Conservation (phyloP, 2,888 invertebrate genomes). For the Drosophila atripex region DNA sequence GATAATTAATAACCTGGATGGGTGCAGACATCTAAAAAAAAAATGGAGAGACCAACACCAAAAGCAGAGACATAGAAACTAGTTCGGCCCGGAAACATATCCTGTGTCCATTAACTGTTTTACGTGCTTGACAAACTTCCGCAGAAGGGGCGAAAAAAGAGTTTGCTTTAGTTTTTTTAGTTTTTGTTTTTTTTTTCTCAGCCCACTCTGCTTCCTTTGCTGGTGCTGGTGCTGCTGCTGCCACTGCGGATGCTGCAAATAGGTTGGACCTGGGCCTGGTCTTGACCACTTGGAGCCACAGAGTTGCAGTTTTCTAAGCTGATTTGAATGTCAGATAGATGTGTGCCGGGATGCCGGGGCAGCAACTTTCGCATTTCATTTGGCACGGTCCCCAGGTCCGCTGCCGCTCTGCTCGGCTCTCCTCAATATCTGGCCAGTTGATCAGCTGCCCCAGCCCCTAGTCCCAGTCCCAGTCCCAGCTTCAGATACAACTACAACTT, state of each 20-base stretch:
- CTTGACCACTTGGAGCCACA: slow-evolving; percentile 25
- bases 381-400: slow-evolving; percentile 42
- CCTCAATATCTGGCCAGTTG: slow-evolving; percentile 68
- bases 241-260: slow-evolving; percentile 74
- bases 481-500: slow-evolving; percentile 4
- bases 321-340: slow-evolving; percentile 76
- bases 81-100: slow-evolving; percentile 71
- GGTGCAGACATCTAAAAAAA: slow-evolving; percentile 30
- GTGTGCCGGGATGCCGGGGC: slow-evolving; percentile 23
- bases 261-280: slow-evolving; percentile 63
- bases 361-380: slow-evolving; percentile 79
- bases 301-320: slow-evolving; percentile 68
- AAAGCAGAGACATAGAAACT: slow-evolving; percentile 42
- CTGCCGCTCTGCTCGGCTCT: too few species aligned
- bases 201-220: slow-evolving; percentile 52
- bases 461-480: background rate
- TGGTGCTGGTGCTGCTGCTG: slow-evolving; percentile 47
- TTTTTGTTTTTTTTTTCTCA: slow-evolving; percentile 28
- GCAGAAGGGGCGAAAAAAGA: slow-evolving; percentile 51
- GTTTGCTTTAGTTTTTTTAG: slow-evolving; percentile 55
- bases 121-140: slow-evolving; percentile 82
- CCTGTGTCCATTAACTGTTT: slow-evolving; percentile 82
- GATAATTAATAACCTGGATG: slow-evolving; percentile 73
- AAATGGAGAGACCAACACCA: background rate
- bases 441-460: slow-evolving; percentile 52